Evolutionary conservation across 1,140 invertebrate genomes (phyloP).

Genomic region (Aphelenchoides besseyi): DNA sequence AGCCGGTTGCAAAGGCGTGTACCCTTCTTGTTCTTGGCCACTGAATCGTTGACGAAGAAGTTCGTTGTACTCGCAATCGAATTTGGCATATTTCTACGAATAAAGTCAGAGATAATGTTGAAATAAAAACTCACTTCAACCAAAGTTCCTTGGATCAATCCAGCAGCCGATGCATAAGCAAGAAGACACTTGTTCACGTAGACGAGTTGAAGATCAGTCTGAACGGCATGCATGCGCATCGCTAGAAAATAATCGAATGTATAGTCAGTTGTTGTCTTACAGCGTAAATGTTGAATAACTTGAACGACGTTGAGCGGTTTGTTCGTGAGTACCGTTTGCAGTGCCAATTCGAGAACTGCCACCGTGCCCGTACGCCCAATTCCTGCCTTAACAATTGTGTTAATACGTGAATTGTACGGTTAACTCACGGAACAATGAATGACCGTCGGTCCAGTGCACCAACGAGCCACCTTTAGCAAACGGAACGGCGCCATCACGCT

Average conservation of each 20-base stretch:
- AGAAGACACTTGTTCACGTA: neutral
- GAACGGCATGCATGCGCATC: conserved; percentile 16
- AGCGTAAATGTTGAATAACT: neutral
- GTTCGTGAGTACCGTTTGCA: neutral
- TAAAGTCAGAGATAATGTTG: neutral
- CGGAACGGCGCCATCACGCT: conserved; percentile 19
- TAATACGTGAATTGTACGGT: neutral
- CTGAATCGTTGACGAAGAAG: neutral
- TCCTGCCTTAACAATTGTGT: neutral
- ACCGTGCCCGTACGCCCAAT: conserved; percentile 15
- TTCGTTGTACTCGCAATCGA: neutral
- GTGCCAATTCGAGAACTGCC: neutral
- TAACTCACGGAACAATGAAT: conserved; percentile 13
- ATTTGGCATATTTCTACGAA: neutral
- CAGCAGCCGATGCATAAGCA: neutral
- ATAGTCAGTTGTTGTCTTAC: neutral
- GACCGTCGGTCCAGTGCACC: neutral
- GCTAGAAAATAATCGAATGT: neutral
- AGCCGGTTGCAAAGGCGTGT: neutral
- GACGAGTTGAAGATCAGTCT: conserved; percentile 1
- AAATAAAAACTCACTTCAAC: neutral
- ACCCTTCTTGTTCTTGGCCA: neutral
- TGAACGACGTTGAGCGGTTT: neutral
- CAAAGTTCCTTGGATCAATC: neutral
- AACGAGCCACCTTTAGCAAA: conserved; percentile 1